Conservation (phyloP, 2,113 vertebrate species). For the Madoqua kirkii region DNA sequence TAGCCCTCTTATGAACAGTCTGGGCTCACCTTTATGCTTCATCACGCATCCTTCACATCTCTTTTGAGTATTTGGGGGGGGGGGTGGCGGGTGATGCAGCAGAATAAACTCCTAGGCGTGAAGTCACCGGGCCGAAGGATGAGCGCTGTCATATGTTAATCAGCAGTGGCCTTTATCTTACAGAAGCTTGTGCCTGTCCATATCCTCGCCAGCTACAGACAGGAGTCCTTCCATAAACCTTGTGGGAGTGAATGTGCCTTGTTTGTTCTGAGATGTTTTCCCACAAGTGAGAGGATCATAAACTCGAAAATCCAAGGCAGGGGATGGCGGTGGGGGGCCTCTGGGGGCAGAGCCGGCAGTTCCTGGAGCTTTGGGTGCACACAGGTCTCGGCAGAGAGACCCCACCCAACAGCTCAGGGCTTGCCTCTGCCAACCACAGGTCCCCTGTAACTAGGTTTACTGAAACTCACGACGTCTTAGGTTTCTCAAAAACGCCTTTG, state of each 20-base stretch:
- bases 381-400: background rate
- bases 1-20: background rate
- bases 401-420: accelerated
- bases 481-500: background rate
- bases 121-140: background rate
- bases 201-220: background rate
- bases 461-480: background rate
- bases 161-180: accelerated
- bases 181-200: background rate
- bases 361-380: background rate
- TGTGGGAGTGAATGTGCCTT: no score
- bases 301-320: background rate
- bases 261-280: background rate
- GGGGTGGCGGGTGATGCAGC: no score
- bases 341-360: no score
- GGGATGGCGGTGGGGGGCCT: background rate
- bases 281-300: background rate
- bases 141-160: accelerated
- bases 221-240: background rate
- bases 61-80: accelerated
- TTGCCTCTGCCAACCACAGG: no score
- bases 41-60: accelerated
- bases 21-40: background rate
- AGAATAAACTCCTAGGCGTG: background rate
- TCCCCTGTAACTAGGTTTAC: no score